These are phyloP conservation scores for Hydraecia micacea DNA, from an alignment of 2,888 invertebrate genomes.

Conservation along the genomic window DNA sequence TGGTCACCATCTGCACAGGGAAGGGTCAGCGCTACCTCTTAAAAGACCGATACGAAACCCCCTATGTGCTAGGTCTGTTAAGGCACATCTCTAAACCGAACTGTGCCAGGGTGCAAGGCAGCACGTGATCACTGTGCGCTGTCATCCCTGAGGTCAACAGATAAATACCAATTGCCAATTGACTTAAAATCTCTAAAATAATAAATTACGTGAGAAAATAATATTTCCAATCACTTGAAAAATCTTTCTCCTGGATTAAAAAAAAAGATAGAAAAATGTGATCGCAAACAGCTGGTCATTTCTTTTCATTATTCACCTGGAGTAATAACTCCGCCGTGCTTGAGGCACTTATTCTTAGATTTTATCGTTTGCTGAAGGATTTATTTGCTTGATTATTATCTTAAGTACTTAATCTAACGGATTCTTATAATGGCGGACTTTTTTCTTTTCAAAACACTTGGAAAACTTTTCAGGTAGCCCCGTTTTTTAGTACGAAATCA, in stretches of 20 bases:
- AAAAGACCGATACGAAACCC: not conserved
- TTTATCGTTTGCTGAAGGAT: slow-evolving; percentile 32
- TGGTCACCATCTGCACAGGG: not conserved
- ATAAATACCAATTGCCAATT: not conserved
- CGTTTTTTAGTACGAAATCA: not conserved
- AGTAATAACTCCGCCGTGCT: slow-evolving; percentile 33
- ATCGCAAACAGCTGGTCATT: slow-evolving; percentile 29
- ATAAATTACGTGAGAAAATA: slow-evolving; percentile 15
- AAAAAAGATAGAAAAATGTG: slow-evolving; percentile 20
- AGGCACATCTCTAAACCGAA: not conserved
- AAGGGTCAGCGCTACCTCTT: not conserved
- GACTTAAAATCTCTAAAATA: not conserved
- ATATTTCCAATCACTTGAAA: slow-evolving; percentile 17
- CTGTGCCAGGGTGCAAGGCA: not conserved
- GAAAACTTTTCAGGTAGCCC: not conserved
- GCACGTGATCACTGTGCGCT: not conserved
- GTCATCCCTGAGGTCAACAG: no score
- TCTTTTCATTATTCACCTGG: slow-evolving; percentile 7
- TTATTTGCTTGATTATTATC: slow-evolving; percentile 34
- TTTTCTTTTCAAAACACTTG: not conserved
- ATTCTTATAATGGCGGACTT: not conserved
- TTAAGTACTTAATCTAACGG: slow-evolving; percentile 2
- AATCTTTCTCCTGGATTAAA: not conserved
- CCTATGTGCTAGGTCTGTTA: not conserved
- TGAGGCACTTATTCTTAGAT: slow-evolving; percentile 18